Percentiles rank a stretch among this genome's conserved stretches.
phyloP scores from a whole-genome alignment of 2,888 invertebrate genomes.

The Eurois occulta region DNA sequence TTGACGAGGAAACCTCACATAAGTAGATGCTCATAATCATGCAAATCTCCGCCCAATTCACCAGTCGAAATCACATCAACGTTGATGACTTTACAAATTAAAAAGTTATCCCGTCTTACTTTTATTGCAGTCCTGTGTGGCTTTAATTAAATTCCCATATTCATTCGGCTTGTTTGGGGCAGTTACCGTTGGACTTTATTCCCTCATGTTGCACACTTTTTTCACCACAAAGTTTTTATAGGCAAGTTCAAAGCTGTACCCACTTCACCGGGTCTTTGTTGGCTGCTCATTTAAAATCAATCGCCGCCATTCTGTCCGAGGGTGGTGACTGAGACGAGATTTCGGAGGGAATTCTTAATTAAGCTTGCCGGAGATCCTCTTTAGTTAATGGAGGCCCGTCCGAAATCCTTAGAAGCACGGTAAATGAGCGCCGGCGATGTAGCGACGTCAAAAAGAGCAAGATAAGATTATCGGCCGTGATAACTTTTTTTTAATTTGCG shows the following conservation, averaged over 20 bases:
- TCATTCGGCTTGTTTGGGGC: conserved; percentile 61
- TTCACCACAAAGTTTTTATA: conserved; percentile 82
- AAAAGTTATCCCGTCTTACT: conserved; percentile 61
- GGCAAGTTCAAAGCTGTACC: conserved; percentile 77
- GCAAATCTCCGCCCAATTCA: conserved; percentile 47
- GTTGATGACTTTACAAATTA: conserved; percentile 64
- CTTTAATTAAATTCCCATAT: conserved; percentile 70
- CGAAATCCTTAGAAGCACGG: conserved; percentile 83
- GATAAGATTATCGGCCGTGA: conserved; percentile 78
- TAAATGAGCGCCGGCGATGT: conserved; percentile 80
- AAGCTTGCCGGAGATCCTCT: conserved; percentile 86
- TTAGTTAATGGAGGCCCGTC: conserved; percentile 87
- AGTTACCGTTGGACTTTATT: conserved; percentile 62
- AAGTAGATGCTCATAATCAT: conserved; percentile 42
- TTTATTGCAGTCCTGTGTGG: conserved; percentile 59
- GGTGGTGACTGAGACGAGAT: conserved; percentile 83
- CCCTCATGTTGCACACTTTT: conserved; percentile 67
- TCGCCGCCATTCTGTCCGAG: conserved; percentile 85
- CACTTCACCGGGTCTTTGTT: conserved; percentile 82
- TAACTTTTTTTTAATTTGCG: conserved; percentile 77
- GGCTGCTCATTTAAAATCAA: conserved; percentile 89
- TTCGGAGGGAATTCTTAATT: conserved; percentile 89
- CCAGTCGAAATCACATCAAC: conserved; percentile 51
- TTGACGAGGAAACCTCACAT: not conserved
- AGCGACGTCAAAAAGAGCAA: conserved; percentile 78